Conservation (phyloP, 2,888 invertebrate species). For the Athalia cordata region DNA sequence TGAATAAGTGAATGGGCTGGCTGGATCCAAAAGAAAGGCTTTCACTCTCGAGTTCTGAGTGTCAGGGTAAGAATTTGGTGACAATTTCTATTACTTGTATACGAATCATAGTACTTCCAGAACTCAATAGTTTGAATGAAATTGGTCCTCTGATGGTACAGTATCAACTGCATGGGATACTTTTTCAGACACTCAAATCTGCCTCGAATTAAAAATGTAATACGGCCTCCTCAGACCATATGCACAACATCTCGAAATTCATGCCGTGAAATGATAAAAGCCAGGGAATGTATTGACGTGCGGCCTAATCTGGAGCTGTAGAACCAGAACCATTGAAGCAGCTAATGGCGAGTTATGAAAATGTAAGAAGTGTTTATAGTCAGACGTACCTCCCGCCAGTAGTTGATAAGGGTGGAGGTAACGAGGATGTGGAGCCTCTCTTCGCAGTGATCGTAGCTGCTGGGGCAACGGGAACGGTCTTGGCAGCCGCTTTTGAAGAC, state of each 20-base stretch:
- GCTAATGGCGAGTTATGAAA: conserved; percentile 33
- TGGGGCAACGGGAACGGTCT: conserved; percentile 68
- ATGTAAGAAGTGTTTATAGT: conserved; percentile 48
- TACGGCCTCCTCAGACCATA: not conserved
- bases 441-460: conserved; percentile 63
- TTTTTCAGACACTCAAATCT: not conserved
- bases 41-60: not conserved
- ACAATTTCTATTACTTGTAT: no score
- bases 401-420: conserved; percentile 65
- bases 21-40: not conserved
- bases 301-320: conserved; percentile 44
- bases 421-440: conserved; percentile 68
- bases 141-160: no score
- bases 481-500: conserved; percentile 67
- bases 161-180: not conserved
- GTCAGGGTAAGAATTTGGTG: not conserved
- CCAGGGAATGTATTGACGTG: conserved; percentile 40
- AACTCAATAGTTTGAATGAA: no score
- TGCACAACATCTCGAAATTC: conserved; percentile 41
- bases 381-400: conserved; percentile 68
- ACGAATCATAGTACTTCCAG: no score
- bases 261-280: conserved; percentile 38
- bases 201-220: not conserved
- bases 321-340: conserved; percentile 43
- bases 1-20: not conserved